These are phyloP conservation scores for Tor tambroides DNA, from an alignment of 2,113 vertebrate genomes.

Conservation along the genomic window DNA sequence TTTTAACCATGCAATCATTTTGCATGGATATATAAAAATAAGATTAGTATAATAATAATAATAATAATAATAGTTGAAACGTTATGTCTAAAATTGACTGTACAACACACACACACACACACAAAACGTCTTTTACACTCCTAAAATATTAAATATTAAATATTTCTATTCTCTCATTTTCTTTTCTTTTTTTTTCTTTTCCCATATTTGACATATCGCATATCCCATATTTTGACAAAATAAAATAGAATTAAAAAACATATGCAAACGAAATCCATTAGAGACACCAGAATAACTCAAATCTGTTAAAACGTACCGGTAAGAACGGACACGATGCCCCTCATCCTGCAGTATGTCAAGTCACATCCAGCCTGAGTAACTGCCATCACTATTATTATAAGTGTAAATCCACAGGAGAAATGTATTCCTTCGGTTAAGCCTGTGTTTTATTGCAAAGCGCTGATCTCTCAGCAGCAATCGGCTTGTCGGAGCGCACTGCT, in stretches of 20 bases:
- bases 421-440: neutral
- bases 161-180: neutral
- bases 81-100: neutral
- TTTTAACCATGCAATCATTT: neutral
- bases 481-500: neutral
- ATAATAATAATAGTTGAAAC: neutral
- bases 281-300: neutral
- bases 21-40: neutral
- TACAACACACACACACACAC: neutral
- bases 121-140: neutral
- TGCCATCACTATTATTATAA: constrained; percentile 65
- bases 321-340: constrained; percentile 76
- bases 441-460: neutral
- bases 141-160: neutral
- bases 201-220: neutral
- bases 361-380: constrained; percentile 78
- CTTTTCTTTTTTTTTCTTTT: neutral
- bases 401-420: constrained; percentile 46
- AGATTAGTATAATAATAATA: neutral
- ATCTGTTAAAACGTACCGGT: constrained; percentile 70
- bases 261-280: neutral
- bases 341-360: constrained; percentile 81
- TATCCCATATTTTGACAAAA: too few relatives aligned
- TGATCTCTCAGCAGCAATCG: neutral
- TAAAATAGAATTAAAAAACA: too few relatives aligned